Evolutionary conservation across 2,888 invertebrate species (phyloP), one percentile per base, ranked within the genome.

Genomic region (Nezara viridula): DNA sequence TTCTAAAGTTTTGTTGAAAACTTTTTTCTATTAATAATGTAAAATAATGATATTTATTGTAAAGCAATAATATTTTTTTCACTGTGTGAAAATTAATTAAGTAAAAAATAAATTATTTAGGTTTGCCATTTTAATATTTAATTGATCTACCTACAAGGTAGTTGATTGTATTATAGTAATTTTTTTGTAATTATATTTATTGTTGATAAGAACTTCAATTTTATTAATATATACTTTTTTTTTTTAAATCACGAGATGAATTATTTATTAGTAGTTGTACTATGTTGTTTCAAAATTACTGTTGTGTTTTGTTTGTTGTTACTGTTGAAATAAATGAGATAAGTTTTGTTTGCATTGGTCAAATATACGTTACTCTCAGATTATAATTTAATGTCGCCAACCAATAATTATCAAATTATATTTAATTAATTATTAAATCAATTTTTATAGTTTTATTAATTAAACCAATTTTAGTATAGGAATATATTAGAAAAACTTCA

Each of bases 161-260:
- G 24, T 81, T 24, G 44, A 44, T 44, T 44, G 44, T 47, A 47
- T n/a, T 12, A 2, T 24, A 37, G 27, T 73, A 73, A 44, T 44
- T 44, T 40, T 81, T 81, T n/a, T 24, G 24, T 81, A 44, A n/a
- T 44, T 81, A 81, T 44, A 81, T 81, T 81, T 81, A n/a, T 81
- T 81, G 81, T 44, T 81, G 16, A 14, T 32, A 7, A 37, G 14
- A 60, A 60, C 37, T 40, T 77, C 7, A 40, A 3, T 77, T 77
- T 24, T 24, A 77, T 77, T 77, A 40, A 77, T 32, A 27, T 60
- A 32, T 73, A 19, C 37, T 40, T 77, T 77, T 40, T 44, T 77
- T 9, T 81, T 81, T 81, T 81, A 47, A 44, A 37, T n/a, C n/a
- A 40, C 14, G n/a, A 44, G 44, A 40, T 81, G 14, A 81, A 81